Evolutionary conservation across 2,797 vertebrate species (phyloP), one percentile per base, ranked within the genome.

Genomic region (Anabacerthia variegaticeps): DNA sequence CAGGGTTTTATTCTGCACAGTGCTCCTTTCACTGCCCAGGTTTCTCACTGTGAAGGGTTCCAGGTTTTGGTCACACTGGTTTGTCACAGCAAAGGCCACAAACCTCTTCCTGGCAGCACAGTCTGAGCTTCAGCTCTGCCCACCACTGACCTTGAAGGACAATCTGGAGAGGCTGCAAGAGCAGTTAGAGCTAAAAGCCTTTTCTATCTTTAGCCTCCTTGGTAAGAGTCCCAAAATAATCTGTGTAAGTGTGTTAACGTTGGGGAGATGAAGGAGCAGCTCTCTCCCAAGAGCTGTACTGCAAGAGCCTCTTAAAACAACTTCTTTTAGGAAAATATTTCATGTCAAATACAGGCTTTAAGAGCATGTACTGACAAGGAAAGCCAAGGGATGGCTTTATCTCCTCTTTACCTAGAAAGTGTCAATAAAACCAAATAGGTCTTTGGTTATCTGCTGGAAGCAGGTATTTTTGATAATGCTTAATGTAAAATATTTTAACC

Each of bases 191-290:
- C 88, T 87, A 30, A 88, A 88, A 92, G 62, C n/a, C 69, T 83
- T 44, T 79, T 68, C 91, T 97, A 94, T 97, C 79, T 97, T 94
- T 96, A 97, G 89, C 55, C 32, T 86, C 91, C 88, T 86, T 63
- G 72, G 87, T 89, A 77, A 96, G 94, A 94, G 52, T 79, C 92
- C 85, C 67, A 94, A 92, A 95, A 96, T 95, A 97, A 77, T 73
- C 85, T n/a, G 79, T 16, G 52, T 8, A 67, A 68, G 54, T 78
- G 75, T 59, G 76, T 58, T 80, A 59, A 51, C 59, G 18, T 26
- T 23, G 32, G 58, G 62, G 76, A 96, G 75, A 65, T 43, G 69
- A 65, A 84, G 82, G 79, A 88, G 84, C 89, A 81, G 55, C 85
- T 93, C 73, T 72, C 66, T 80, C 24, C n/a, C 80, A 54, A 85